Conservation (phyloP, 2,113 vertebrate species). For the Naja naja region DNA sequence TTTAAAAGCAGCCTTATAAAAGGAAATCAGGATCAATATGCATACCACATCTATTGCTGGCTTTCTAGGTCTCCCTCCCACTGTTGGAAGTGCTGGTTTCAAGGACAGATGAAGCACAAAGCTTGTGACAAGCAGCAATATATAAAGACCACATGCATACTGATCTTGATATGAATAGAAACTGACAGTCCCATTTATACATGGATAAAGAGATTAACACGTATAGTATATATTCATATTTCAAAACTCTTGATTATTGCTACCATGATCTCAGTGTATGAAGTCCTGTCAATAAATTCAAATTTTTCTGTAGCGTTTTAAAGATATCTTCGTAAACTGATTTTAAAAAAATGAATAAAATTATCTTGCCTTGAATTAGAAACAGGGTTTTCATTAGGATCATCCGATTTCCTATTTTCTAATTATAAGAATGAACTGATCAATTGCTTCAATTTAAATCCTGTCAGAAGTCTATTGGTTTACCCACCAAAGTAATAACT, state of each 20-base stretch:
- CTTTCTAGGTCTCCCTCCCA: background rate
- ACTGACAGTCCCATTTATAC: background rate
- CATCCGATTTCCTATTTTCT: constrained; percentile 9
- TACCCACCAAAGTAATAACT: background rate
- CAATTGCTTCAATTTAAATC: background rate
- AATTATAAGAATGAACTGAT: background rate
- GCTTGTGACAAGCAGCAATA: background rate
- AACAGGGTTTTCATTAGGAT: constrained; percentile 16
- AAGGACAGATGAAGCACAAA: background rate
- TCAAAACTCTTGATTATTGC: background rate
- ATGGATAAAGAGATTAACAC: background rate
- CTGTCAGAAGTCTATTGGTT: background rate
- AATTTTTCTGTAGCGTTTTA: background rate
- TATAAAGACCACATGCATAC: background rate
- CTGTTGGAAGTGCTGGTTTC: background rate
- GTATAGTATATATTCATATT: background rate
- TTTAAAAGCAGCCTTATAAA: background rate
- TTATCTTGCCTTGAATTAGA: constrained; percentile 20
- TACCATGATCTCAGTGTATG: background rate
- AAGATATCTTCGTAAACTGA: background rate
- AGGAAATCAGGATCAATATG: too few species aligned
- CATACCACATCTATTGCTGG: too few species aligned
- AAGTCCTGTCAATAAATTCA: background rate
- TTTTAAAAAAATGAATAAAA: constrained; percentile 9
- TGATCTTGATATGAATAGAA: background rate